Evolutionary conservation across 2,888 invertebrate species (phyloP), one percentile per base, ranked within the genome.

Genomic region (Agonopterix alstromeriana): DNA sequence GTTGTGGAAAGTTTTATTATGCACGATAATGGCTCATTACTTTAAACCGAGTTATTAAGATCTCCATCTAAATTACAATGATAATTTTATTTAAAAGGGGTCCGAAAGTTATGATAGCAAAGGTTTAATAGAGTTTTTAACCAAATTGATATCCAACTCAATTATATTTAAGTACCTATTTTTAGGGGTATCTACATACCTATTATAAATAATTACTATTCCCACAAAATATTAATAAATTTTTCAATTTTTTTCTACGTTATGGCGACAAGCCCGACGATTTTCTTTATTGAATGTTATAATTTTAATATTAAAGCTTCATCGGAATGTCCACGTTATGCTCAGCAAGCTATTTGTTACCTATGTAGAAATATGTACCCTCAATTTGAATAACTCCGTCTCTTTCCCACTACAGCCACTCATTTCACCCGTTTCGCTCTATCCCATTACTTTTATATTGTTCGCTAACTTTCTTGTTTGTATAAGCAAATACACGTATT

Each of bases 381-480:
- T 87, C 86, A 85, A 86, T 88, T 87, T 88, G 82, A 87, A 86
- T 87, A 82, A 77, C 70, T 66, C 68, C 58, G 52, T 86, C 88
- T 78, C 85, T 54, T 62, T 87, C 72, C 43, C 74, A 57, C 86
- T 54, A 55, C 57, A 50, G 50, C 47, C 51, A 49, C 50, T 54
- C 61, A 55, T 58, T 52, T 56, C 59, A 53, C 47, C 71, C 54
- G 55, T 84, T 73, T 78, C 80, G 52, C 63, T 87, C 86, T 84
- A 80, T 81, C 80, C 84, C 83, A 88, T 88, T 87, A 87, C 86
- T 86, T 88, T 87, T 87, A 88, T 88, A 87, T 87, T 86, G 88
- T 88, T 88, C 88, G 86, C 87, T 87, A 87, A 87, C 87, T 88
- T 88, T 87, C 87, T 88, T 88, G 88, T 87, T 87, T 88, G 86